phyloP scores from a whole-genome alignment of 2,888 invertebrate genomes.

The Fragum fragum region DNA sequence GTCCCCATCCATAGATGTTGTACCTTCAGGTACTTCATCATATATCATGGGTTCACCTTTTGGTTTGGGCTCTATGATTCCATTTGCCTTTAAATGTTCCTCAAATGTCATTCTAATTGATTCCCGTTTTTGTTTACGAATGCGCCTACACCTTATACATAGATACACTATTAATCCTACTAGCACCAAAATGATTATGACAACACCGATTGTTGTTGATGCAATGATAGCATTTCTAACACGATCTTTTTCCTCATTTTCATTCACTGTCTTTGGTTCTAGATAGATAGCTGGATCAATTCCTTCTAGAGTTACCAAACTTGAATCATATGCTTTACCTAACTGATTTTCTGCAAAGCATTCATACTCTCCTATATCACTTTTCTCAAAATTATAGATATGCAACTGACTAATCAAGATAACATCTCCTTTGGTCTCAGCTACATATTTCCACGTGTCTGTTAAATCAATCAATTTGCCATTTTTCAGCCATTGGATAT shows the following conservation, averaged over 20 bases:
- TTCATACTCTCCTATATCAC: slow-evolving; percentile 78
- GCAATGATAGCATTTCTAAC: slow-evolving; percentile 75
- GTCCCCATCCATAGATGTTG: slow-evolving; percentile 54
- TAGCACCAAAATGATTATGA: slow-evolving; percentile 74
- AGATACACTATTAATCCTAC: slow-evolving; percentile 71
- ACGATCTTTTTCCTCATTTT: slow-evolving; percentile 52
- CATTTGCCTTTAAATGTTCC: slow-evolving; percentile 79
- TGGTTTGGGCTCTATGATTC: slow-evolving; percentile 66
- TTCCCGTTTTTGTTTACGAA: slow-evolving; percentile 72
- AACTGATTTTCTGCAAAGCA: slow-evolving; percentile 78
- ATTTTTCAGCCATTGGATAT: slow-evolving; percentile 77
- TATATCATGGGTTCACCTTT: slow-evolving; percentile 65
- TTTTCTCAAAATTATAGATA: slow-evolving; percentile 74
- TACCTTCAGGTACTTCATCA: slow-evolving; percentile 60
- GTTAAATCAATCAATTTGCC: slow-evolving; percentile 62
- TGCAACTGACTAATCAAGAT: slow-evolving; percentile 70
- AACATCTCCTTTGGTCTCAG: slow-evolving; percentile 50
- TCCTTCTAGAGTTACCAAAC: slow-evolving; percentile 72
- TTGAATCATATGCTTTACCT: slow-evolving; percentile 71
- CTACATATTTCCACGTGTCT: slow-evolving; percentile 69
- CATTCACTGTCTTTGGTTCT: slow-evolving; percentile 43
- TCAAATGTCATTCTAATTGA: slow-evolving; percentile 78
- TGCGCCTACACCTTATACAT: slow-evolving; percentile 68
- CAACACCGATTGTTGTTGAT: slow-evolving; percentile 76
- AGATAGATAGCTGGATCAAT: slow-evolving; percentile 66